These are phyloP conservation scores for Melitaea cinxia DNA, from an alignment of 1,140 invertebrate species.

Conservation along the genomic window DNA sequence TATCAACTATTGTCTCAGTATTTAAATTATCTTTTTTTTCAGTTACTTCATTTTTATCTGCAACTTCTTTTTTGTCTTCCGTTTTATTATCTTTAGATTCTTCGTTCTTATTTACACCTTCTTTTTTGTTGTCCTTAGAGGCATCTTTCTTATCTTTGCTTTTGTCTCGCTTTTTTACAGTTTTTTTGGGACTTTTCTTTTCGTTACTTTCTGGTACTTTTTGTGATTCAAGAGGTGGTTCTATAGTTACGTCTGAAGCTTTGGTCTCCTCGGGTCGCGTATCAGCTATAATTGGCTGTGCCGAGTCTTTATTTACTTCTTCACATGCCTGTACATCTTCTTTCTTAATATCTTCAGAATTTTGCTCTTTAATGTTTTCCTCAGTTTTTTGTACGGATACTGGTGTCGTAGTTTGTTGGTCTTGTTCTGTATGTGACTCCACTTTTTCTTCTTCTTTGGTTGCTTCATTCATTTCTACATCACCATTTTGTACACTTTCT, in stretches of 20 bases:
- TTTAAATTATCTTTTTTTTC: constrained; percentile 40
- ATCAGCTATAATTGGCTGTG: constrained; percentile 28
- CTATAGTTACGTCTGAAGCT: constrained; percentile 10
- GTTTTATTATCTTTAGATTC: constrained; percentile 47
- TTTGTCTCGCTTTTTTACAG: constrained; percentile 72
- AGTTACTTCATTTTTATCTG: constrained; percentile 43
- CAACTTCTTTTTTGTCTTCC: constrained; percentile 50
- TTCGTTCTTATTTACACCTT: constrained; percentile 44
- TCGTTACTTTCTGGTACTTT: constrained; percentile 47
- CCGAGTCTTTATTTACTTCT: constrained; percentile 29
- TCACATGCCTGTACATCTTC: constrained; percentile 22
- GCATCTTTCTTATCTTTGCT: constrained; percentile 74
- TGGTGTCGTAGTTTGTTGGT: constrained; percentile 28
- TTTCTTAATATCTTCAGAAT: constrained; percentile 34
- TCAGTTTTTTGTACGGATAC: constrained; percentile 24
- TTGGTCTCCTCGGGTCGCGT: constrained; percentile 33
- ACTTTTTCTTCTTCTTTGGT: constrained; percentile 52
- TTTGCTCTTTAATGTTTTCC: constrained; percentile 35
- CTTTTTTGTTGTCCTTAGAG: constrained; percentile 53
- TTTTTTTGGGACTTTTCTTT: constrained; percentile 63
- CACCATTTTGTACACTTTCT: constrained; percentile 61
- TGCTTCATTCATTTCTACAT: constrained; percentile 68
- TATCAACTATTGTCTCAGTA: constrained; percentile 43
- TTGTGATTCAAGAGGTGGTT: constrained; percentile 34
- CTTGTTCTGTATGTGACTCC: constrained; percentile 34